phyloP scores from a whole-genome alignment of 2,113 vertebrate genomes.

The Tachysurus fulvidraco region DNA sequence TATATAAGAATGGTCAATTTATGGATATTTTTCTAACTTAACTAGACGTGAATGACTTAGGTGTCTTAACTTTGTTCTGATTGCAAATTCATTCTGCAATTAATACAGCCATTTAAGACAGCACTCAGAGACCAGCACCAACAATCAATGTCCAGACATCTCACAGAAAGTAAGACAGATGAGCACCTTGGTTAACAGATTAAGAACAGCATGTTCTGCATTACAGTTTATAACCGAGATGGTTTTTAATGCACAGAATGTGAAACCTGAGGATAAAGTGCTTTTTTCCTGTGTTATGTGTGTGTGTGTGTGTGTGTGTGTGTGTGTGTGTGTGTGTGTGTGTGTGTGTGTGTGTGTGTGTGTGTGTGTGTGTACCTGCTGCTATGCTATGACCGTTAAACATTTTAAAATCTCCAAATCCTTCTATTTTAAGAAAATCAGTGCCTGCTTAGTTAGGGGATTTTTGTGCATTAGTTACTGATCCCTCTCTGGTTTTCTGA shows the following conservation, averaged over 20 bases:
- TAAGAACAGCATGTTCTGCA: constrained; percentile 52
- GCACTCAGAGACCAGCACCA: constrained; percentile 33
- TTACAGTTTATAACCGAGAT: constrained; percentile 25
- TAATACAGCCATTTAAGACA: neutral
- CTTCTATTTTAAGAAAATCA: neutral
- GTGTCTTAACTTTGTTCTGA: no score
- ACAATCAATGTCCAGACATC: constrained; percentile 47
- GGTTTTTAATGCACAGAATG: neutral
- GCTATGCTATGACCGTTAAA: neutral
- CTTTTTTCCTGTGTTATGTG: neutral
- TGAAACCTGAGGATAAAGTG: neutral
- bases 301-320: neutral
- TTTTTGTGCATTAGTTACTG: constrained; percentile 26
- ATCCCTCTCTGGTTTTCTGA: constrained; percentile 13
- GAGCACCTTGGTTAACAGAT: constrained; percentile 53
- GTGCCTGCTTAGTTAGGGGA: neutral
- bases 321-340: neutral
- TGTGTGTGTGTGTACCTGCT: neutral
- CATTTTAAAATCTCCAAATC: constrained; percentile 17
- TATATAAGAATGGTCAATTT: neutral
- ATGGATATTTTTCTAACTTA: neutral
- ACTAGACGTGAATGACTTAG: neutral
- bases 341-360: neutral
- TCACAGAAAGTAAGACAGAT: constrained; percentile 59
- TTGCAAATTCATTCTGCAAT: neutral